Evolutionary conservation across 35 echinoderm and acorn worm genomes (phyloP), one percentile per base, ranked within the genome.

Genomic region (Nesometra sesokonis): DNA sequence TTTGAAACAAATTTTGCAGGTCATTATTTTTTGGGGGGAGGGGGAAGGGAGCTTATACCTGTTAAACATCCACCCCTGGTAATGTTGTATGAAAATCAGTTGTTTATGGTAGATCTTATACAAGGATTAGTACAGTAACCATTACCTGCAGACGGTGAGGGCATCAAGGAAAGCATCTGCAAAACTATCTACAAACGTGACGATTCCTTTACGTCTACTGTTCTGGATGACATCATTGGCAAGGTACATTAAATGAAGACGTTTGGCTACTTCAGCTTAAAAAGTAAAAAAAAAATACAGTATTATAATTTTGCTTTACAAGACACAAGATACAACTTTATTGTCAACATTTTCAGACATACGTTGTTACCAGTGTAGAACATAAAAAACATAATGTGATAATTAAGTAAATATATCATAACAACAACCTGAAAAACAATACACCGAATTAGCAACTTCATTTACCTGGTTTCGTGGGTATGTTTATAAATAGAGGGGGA

Each of bases 161-260:
- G 96, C 96, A 30, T 99, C 92, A 47, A 89, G 90, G 46, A 99
- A 38, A 0, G 92, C 92, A 46, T 78, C 78, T 33, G 47, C 85
- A 87, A 97, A 99, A 17, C 84, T 77, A 81, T 99, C 96, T 46
- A 90, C 79, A 82, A 99, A 99, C 13, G 91, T 82, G 32, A 84
- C 86, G 0, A 85, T 84, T 11, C 96, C 96, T 88, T 93, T 99
- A 32, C 96, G 86, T 34, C 87, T 94, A 36, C 92, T 99, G 90
- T 94, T 93, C 77, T 99, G 96, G 78, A 99, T 90, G 30, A 99
- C 93, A 88, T 99, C 96, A 84, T 99, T 99, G 11, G 88, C 92
- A 19, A 99, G 78, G 76, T 99, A 99, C 81, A 99, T 82, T 23
- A 94, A 82, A 23, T 80, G 90, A 77, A 99, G 52, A 29, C 90